Evolutionary conservation across 2,797 vertebrate genomes (phyloP).

Genomic region (Crax fasciolata): DNA sequence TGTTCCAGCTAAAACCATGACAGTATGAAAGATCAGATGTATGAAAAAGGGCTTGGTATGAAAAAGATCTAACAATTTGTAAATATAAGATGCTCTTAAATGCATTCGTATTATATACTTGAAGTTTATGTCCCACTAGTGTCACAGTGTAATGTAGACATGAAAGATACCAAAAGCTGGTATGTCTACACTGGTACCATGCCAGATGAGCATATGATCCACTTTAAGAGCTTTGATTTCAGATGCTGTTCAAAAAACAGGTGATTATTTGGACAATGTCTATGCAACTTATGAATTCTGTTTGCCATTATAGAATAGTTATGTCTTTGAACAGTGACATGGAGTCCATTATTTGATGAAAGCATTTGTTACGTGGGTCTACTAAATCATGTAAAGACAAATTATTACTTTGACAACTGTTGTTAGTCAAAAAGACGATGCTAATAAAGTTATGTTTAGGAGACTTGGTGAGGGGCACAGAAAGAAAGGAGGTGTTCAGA

Average conservation of each 20-base stretch:
- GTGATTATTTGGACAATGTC: not conserved
- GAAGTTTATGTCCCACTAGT: not conserved
- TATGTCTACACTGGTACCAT: not conserved
- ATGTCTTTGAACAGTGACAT: not conserved
- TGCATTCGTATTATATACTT: not conserved
- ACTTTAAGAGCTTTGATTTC: not conserved
- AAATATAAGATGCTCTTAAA: not conserved
- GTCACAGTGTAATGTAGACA: not conserved
- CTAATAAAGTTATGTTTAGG: not conserved
- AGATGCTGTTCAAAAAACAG: not conserved
- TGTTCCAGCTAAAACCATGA: not conserved
- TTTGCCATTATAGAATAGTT: not conserved
- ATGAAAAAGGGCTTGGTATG: not conserved
- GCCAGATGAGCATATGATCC: not conserved
- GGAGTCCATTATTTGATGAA: not conserved
- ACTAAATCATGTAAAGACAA: not conserved
- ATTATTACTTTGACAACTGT: not conserved
- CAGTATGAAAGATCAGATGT: not conserved
- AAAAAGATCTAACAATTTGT: not conserved
- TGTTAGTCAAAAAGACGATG: not conserved
- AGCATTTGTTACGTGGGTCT: not conserved
- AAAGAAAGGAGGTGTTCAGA: not conserved
- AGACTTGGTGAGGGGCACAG: not conserved
- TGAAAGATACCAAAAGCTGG: not conserved
- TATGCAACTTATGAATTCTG: not conserved